phyloP scores from a whole-genome alignment of 2,113 vertebrate species.

The Odocoileus virginianus region DNA sequence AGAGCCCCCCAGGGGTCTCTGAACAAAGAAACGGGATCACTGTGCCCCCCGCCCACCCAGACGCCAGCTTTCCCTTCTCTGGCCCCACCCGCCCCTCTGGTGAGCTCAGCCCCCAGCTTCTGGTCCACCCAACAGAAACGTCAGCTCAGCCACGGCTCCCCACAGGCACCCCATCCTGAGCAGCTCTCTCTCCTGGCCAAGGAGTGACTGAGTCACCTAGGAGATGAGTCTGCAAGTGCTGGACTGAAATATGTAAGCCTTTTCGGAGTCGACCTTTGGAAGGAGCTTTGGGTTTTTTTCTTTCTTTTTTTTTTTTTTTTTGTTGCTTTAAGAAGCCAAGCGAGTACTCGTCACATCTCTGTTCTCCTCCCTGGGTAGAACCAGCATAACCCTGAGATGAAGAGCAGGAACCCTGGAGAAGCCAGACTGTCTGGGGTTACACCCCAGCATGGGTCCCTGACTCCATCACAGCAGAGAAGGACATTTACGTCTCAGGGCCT shows the following conservation, averaged over 20 bases:
- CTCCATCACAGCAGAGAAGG: too few relatives aligned
- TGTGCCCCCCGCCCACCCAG: background rate
- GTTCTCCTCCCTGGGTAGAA: background rate
- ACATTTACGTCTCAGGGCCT: background rate
- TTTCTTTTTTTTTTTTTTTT: background rate
- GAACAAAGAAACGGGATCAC: constrained; percentile 61
- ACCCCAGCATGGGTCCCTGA: accelerated
- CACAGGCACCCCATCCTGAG: background rate
- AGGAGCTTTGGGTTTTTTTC: background rate
- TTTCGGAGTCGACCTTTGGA: background rate
- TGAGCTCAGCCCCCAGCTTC: background rate
- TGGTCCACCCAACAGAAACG: background rate
- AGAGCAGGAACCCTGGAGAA: background rate
- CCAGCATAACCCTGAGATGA: accelerated
- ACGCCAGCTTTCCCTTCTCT: background rate
- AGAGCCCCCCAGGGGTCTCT: constrained; percentile 56
- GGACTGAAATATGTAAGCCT: background rate
- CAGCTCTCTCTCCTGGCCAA: background rate
- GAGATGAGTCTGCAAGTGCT: background rate
- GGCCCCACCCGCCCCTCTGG: background rate
- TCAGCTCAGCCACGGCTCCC: background rate
- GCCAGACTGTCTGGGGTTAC: background rate
- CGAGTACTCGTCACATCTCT: background rate
- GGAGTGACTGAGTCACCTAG: background rate
- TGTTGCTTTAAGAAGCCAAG: background rate